Conservation (phyloP, 2,888 invertebrate genomes). For the Pemphredon lugubris region DNA sequence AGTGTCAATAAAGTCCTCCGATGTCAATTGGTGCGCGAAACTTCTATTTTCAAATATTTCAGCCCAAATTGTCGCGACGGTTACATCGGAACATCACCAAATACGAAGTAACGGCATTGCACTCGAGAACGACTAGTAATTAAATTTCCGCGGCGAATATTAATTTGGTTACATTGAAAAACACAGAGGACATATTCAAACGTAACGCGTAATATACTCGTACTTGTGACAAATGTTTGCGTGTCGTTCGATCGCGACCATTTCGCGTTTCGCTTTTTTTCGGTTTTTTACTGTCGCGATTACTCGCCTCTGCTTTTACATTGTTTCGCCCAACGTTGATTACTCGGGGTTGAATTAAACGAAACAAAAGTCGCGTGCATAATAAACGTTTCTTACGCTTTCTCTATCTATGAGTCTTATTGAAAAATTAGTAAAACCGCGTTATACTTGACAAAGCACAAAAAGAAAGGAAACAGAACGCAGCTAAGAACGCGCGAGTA, state of each 20-base stretch:
- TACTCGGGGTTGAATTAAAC: too few species aligned
- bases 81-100: conserved; percentile 18
- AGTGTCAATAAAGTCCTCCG: conserved; percentile 4
- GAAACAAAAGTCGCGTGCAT: too few species aligned
- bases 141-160: conserved; percentile 37
- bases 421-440: too few species aligned
- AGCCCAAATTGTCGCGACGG: conserved; percentile 30
- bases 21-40: conserved; percentile 6
- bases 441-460: too few species aligned
- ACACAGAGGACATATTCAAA: neutral
- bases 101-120: conserved; percentile 29
- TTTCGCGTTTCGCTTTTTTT: neutral
- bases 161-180: conserved; percentile 31
- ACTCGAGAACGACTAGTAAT: conserved; percentile 38
- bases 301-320: neutral
- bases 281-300: neutral
- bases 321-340: neutral
- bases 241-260: neutral
- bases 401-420: too few species aligned
- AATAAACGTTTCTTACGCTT: too few species aligned
- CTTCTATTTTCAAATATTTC: conserved; percentile 47
- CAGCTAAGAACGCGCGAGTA: too few species aligned
- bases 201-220: neutral
- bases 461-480: too few species aligned
- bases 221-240: neutral